phyloP scores from a whole-genome alignment of 2,888 invertebrate species.

The Himalopsyche japonica region DNA sequence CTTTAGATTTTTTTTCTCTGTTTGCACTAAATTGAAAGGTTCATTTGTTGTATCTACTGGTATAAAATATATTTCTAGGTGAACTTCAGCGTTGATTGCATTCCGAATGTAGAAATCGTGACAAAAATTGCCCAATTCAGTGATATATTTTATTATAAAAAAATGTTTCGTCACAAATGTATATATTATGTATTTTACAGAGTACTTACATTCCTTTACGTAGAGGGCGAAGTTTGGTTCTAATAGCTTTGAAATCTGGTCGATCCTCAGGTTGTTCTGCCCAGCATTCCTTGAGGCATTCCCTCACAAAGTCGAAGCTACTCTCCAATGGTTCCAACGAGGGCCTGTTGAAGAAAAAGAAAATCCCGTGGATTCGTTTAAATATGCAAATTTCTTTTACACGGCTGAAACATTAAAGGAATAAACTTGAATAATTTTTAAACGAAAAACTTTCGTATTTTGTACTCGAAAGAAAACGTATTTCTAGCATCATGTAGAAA shows the following conservation, averaged over 20 bases:
- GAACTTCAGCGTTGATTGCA: too few relatives aligned
- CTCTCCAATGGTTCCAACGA: slow-evolving; percentile 77
- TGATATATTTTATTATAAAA: too few relatives aligned
- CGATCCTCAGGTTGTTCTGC: slow-evolving; percentile 75
- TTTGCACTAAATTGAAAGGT: too few relatives aligned
- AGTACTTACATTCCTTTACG: slow-evolving; percentile 83
- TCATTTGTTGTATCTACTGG: too few relatives aligned
- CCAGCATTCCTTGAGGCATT: slow-evolving; percentile 89
- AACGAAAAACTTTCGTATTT: too few relatives aligned
- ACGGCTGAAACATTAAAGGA: neutral
- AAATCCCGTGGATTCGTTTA: neutral
- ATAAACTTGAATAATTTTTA: neutral
- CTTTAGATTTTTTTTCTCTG: too few relatives aligned
- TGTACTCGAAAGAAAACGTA: neutral
- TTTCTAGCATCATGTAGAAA: neutral
- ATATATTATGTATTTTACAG: neutral
- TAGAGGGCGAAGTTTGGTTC: slow-evolving; percentile 77
- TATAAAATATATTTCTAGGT: too few relatives aligned
- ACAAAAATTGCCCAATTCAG: too few relatives aligned
- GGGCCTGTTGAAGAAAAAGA: slow-evolving; percentile 60
- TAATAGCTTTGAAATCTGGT: slow-evolving; percentile 83
- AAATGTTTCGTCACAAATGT: neutral
- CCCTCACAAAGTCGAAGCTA: slow-evolving; percentile 83
- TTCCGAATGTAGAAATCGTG: too few relatives aligned
- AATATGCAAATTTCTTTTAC: neutral